Conservation (phyloP, 1,140 invertebrate genomes). For the Diorhabda sublineata region DNA sequence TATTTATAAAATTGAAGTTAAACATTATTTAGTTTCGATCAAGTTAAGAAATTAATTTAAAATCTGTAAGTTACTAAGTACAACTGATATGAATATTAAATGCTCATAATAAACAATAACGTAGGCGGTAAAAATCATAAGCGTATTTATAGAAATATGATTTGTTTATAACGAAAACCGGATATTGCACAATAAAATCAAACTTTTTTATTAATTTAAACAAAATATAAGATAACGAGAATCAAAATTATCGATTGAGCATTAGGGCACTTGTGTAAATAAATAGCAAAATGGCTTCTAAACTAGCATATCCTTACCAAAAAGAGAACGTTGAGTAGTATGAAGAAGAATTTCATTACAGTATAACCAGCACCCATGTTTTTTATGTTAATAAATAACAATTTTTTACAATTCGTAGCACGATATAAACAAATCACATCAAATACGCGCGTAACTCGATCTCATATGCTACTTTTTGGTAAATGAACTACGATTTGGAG, state of each 20-base stretch:
- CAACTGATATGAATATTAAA: too few species aligned
- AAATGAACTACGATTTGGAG: not conserved
- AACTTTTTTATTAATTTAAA: not conserved
- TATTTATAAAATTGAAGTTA: too few species aligned
- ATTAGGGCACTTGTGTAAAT: not conserved
- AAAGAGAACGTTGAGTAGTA: slow-evolving; percentile 67
- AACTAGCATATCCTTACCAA: slow-evolving; percentile 55
- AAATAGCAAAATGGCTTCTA: slow-evolving; percentile 33
- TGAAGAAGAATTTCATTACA: slow-evolving; percentile 64
- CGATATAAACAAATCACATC: slow-evolving; percentile 10
- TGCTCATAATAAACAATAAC: too few species aligned
- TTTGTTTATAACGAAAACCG: too few species aligned
- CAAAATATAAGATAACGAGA: not conserved
- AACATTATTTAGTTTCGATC: too few species aligned
- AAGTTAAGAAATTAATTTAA: too few species aligned
- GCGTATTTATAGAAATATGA: too few species aligned
- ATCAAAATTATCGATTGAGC: slow-evolving; percentile 3
- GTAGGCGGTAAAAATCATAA: too few species aligned
- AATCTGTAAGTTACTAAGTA: too few species aligned
- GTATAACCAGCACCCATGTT: slow-evolving; percentile 66
- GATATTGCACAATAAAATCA: too few species aligned
- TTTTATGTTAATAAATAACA: not conserved
- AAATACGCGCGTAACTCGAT: not conserved
- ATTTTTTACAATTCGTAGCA: not conserved
- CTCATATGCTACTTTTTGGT: not conserved